These are phyloP conservation scores for Cyclina sinensis DNA, from an alignment of 1,140 invertebrate genomes.

Conservation along the genomic window DNA sequence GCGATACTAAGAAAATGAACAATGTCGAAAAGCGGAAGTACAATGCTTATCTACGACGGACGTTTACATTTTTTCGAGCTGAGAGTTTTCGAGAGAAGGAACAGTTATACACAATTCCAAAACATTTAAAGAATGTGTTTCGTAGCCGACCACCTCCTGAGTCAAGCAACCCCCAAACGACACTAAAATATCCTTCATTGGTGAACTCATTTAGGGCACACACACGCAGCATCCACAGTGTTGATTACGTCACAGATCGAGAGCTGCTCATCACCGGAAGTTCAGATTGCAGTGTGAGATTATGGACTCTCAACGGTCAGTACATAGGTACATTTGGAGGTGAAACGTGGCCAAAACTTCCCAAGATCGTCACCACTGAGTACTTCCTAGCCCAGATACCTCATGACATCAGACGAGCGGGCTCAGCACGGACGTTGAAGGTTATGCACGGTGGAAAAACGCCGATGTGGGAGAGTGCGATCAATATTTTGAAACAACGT, in stretches of 20 bases:
- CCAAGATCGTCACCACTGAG: conserved; percentile 38
- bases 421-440: conserved; percentile 73
- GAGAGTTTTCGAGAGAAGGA: conserved; percentile 50
- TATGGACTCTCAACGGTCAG: conserved; percentile 75
- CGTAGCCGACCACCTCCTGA: conserved; percentile 71
- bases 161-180: conserved; percentile 73
- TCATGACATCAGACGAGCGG: conserved; percentile 71
- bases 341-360: conserved; percentile 70
- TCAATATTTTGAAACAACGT: conserved; percentile 58
- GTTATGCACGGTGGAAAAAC: conserved; percentile 74
- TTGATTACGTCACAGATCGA: conserved; percentile 89
- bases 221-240: conserved; percentile 88
- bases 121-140: conserved; percentile 57
- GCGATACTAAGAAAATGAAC: conserved; percentile 72
- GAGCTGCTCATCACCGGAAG: conserved; percentile 88
- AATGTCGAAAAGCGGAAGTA: conserved; percentile 81
- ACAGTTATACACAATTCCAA: conserved; percentile 42
- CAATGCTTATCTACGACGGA: conserved; percentile 89
- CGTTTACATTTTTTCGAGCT: conserved; percentile 89
- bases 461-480: conserved; percentile 67
- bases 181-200: conserved; percentile 88
- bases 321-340: conserved; percentile 79
- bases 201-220: conserved; percentile 90
- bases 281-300: conserved; percentile 89
- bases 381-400: conserved; percentile 68